Conservation (phyloP, 2,113 vertebrate species). For the Aix galericulata region DNA sequence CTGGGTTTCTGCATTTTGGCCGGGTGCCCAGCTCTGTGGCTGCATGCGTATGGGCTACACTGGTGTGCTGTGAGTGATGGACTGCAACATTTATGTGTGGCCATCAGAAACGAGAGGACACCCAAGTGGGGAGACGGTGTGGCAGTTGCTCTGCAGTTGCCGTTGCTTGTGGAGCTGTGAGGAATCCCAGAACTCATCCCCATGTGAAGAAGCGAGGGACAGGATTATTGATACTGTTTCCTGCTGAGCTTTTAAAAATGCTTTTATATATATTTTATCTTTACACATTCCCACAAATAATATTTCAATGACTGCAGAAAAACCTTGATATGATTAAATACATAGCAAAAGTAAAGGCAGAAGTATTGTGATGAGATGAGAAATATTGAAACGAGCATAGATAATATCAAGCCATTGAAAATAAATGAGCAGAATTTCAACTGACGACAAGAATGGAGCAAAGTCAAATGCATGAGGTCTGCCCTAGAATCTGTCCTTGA, state of each 20-base stretch:
- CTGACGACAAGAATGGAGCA: neutral
- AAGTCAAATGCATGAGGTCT: slow-evolving; percentile 32
- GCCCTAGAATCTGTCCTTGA: neutral
- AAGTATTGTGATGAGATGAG: neutral
- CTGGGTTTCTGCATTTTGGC: neutral
- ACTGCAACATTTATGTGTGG: neutral
- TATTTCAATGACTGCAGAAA: neutral
- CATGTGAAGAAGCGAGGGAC: neutral
- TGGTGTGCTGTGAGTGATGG: neutral
- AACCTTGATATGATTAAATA: neutral
- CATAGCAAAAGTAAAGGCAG: neutral
- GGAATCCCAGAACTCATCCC: neutral
- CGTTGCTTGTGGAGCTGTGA: neutral
- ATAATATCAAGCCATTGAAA: neutral
- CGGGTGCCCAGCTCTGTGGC: neutral
- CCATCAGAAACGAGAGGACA: neutral
- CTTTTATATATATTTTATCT: neutral
- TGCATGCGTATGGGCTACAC: neutral
- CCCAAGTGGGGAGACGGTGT: rapidly evolving
- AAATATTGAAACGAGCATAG: neutral
- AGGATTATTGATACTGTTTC: neutral
- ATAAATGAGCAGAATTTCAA: slow-evolving; percentile 7
- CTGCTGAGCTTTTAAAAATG: neutral
- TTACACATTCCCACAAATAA: neutral
- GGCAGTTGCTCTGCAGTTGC: neutral